Base-by-base conservation (phyloP, 1,140 invertebrate genomes). In the Scaptomyza pallida region DNA sequence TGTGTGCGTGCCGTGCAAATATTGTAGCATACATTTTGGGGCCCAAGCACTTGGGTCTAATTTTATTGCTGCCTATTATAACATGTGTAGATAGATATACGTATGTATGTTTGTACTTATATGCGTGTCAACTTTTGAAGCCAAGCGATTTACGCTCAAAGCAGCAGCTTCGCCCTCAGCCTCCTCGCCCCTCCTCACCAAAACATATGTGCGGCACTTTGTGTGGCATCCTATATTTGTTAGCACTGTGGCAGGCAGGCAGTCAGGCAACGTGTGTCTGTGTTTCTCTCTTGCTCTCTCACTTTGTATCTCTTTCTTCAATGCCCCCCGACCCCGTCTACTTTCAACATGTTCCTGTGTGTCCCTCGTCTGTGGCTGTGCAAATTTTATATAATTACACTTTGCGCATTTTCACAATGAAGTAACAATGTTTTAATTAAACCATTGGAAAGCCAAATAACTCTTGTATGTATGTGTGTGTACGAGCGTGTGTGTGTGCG, bases 391-490 rank as follows among this genome's bases (percentile, higher is more conserved):
- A 86, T 86, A 86, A 86, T 86, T 86, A 86, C 82, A 82, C 82
- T 86, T 81, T 86, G 74, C 82, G 78, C 78, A 86, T 86, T 86
- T 86, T 81, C 82, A 88, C 82, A 86, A 86, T 86, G 82, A 86
- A 86, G 82, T 86, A 88, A 86, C 82, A 86, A 86, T 86, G 82
- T 86, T 86, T 86, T 86, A 86, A 86, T 86, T 86, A 86, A 86
- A 86, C 82, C 82, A 82, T 86, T 86, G 74, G 74, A 86, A 81
- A 78, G 78, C 82, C 82, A 88, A 86, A 86, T 86, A 86, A 86
- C 82, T 86, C 82, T 78, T 69, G 71, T 82, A 77, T 77, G 70
- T 88, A 75, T 76, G 33, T 63, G 54, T 50, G 82, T n/a, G n/a
- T n/a, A n/a, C n/a, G n/a, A n/a, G n/a, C n/a, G n/a, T 82, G 81